Evolutionary conservation across 2,113 vertebrate genomes (phyloP), one percentile per base, ranked within the genome.

Genomic region (Macquaria australasica): DNA sequence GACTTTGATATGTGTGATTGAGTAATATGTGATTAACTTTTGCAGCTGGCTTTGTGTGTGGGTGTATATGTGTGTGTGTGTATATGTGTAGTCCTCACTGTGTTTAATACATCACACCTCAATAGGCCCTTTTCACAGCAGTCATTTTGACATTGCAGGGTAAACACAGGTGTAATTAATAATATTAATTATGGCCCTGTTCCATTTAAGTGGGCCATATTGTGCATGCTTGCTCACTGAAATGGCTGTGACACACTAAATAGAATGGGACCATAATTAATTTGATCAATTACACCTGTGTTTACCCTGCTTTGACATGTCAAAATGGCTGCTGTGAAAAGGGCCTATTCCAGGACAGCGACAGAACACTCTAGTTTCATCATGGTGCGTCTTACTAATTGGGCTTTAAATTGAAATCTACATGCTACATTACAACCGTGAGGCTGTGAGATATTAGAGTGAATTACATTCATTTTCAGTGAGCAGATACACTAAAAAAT

Each of bases 291-390:
- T 34, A 34, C 34, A 34, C 34, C 34, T 34, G 34, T 34, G 34
- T 34, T 34, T 34, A 34, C 34, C 34, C 34, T 34, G 28, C 28
- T 31, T 31, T 31, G 34, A 34, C 34, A 34, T 34, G 34, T 34
- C 34, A 34, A 34, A 34, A 34, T 34, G 34, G 34, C 34, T 34
- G 34, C 34, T 34, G 34, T 34, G 34, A 34, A 34, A 34, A 34
- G 34, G 34, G 34, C 34, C 34, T 34, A 56, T 73, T 45, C 15
- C 37, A 67, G 50, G 14, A 55, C 23, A 64, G 25, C 20, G 43
- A 70, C 6, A 60, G 28, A 51, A 48, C 67, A n/a, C 45, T 58
- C 45, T 58, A 15, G 34, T 43, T 68, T 78, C 15, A 58, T 78
- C 34, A 6, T 25, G 18, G 7, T 18, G 43, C 2, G 2, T 68